These are phyloP conservation scores for Phyllotis vaccarum DNA, from an alignment of 2,797 vertebrate species.

Conservation along the genomic window DNA sequence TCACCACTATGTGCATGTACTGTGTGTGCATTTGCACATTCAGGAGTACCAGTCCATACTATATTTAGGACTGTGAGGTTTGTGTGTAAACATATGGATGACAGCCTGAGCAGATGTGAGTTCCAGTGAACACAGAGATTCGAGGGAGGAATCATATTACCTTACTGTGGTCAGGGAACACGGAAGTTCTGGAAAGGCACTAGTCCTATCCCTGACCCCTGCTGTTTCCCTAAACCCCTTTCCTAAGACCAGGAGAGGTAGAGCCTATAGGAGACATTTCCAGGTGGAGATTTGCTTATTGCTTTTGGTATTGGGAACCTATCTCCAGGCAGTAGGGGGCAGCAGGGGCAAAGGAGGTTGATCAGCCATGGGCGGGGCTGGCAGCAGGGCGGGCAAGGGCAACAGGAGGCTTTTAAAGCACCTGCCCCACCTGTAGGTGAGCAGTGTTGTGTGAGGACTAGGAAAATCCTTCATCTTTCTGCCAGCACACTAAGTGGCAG, in stretches of 20 bases:
- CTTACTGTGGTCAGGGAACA: background rate
- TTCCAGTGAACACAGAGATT: background rate
- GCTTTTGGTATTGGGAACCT: background rate
- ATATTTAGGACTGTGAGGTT: background rate
- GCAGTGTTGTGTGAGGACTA: conserved; percentile 46
- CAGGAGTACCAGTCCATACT: background rate
- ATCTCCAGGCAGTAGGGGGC: conserved; percentile 76
- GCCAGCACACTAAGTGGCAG: conserved; percentile 15
- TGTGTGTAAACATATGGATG: background rate
- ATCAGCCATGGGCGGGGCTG: conserved; percentile 50
- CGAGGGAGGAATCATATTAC: background rate
- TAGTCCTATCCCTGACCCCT: background rate
- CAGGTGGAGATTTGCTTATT: background rate
- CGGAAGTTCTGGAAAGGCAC: background rate
- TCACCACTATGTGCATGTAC: background rate
- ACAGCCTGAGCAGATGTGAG: background rate
- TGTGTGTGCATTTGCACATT: background rate
- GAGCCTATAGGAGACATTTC: background rate
- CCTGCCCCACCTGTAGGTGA: conserved; percentile 70
- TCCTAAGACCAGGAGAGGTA: background rate
- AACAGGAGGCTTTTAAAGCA: conserved; percentile 70
- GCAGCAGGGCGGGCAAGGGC: background rate
- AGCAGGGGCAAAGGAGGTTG: conserved; percentile 64
- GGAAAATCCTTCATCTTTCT: background rate
- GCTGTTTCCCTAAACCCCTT: background rate